phyloP scores from a whole-genome alignment of 2,113 vertebrate species.

The cattle (Bos taurus) region ARS-UCD2.0 NC_037331.1:17216001-17216500 shows the following conservation, averaged over 20 bases:
- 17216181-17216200: not conserved
- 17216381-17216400: not conserved
- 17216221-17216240: not conserved
- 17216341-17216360: not conserved
- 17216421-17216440: not conserved
- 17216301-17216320: not conserved
- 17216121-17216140: not conserved
- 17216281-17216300: not conserved
- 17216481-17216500: not conserved
- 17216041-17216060: not conserved
- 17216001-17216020: not conserved
- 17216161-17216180: not conserved
- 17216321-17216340: not conserved
- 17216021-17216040: not conserved
- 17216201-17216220: not conserved
- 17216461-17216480: not conserved
- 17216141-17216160: accelerated
- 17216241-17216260: not conserved
- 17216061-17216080: not conserved
- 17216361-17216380: not conserved
- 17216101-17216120: not conserved
- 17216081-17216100: not conserved
- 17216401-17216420: not conserved
- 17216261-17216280: not conserved
- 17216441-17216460: not conserved